A percentile compares a stretch with the other conserved stretches of the same genome.
Evolutionary conservation across 2,797 vertebrate genomes (phyloP).

Genomic region (Hozukius guyotensis): DNA sequence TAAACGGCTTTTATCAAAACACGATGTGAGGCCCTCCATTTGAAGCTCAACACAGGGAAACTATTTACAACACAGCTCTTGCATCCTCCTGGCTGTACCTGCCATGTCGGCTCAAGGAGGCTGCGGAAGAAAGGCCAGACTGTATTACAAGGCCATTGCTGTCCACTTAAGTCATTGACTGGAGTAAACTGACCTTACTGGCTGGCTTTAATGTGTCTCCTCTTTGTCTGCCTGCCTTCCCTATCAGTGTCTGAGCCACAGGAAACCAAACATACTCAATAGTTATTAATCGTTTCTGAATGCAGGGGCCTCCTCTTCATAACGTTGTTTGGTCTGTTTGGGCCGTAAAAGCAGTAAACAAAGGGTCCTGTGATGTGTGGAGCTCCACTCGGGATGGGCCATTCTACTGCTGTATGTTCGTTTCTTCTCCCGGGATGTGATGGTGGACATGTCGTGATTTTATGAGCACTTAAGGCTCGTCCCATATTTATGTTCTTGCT

Average conservation of each 20-base stretch:
- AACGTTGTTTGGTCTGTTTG: conserved; percentile 73
- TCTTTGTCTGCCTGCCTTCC: conserved; percentile 82
- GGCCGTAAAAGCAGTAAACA: conserved; percentile 69
- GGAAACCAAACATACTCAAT: conserved; percentile 85
- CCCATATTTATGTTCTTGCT: conserved; percentile 40
- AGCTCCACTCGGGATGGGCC: conserved; percentile 43
- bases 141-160: conserved; percentile 77
- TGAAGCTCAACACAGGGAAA: conserved; percentile 33
- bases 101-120: conserved; percentile 40
- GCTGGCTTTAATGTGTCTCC: conserved; percentile 83
- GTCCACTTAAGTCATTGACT: conserved; percentile 85
- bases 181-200: conserved; percentile 86
- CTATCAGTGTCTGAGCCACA: conserved; percentile 82
- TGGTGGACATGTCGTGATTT: conserved; percentile 42
- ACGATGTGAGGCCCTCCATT: conserved; percentile 32
- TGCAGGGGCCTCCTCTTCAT: conserved; percentile 71
- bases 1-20: conserved; percentile 42
- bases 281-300: conserved; percentile 82
- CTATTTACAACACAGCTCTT: conserved; percentile 48
- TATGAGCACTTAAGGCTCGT: conserved; percentile 39
- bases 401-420: not conserved
- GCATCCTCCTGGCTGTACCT: conserved; percentile 53
- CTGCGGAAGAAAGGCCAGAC: conserved; percentile 71
- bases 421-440: conserved; percentile 21
- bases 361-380: conserved; percentile 58